Base-by-base conservation (phyloP, 2,113 vertebrate genomes). In the Esox niger region DNA sequence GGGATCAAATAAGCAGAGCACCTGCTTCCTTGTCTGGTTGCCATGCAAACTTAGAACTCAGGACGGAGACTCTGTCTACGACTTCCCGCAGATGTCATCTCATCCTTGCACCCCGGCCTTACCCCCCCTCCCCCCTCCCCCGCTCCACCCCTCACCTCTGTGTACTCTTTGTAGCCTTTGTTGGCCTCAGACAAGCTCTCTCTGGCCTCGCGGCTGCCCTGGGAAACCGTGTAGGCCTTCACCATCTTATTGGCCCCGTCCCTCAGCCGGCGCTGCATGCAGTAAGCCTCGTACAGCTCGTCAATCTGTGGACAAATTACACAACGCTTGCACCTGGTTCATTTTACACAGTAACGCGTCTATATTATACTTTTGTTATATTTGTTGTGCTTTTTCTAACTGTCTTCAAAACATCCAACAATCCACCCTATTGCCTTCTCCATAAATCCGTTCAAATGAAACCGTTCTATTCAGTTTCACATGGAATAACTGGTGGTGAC, bases 231-330 rank as follows among this genome's bases (percentile, higher is more conserved):
- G 75, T 94, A 99, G 0, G 97, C 97, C 78, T 94, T 95, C 78
- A 98, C 93, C 94, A 99, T 98, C 83, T 99, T 99, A 87, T 94
- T 90, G 47, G 97, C 97, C 3, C 97, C 97, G 31, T 98, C 96
- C 0, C 95, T 88, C 66, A 99, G 93, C 64, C 96, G 90, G 30
- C 95, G 91, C 74, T 97, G 95, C 81, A 98, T 94, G 82, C 96
- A 98, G 73, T 99, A 99, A 6, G 93, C 91, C 82, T 99, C 96
- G 1, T 98, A 98, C 0, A 98, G 90, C 86, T 99, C 97, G 3
- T 99, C 97, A 0, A 98, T 95, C 97, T 99, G 86, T 17, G 26
- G 15, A 30, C 2, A 49, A 23, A 61, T 8, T n/a, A 3, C 46
- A 31, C 21, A 71, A n/a, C 46, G 61, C 29, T 59, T 32, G 30